These are phyloP conservation scores for Trichoplax adhaerens DNA, from an alignment of 37 sponge, comb jelly and placozoan genomes.

Conservation along the genomic window DNA sequence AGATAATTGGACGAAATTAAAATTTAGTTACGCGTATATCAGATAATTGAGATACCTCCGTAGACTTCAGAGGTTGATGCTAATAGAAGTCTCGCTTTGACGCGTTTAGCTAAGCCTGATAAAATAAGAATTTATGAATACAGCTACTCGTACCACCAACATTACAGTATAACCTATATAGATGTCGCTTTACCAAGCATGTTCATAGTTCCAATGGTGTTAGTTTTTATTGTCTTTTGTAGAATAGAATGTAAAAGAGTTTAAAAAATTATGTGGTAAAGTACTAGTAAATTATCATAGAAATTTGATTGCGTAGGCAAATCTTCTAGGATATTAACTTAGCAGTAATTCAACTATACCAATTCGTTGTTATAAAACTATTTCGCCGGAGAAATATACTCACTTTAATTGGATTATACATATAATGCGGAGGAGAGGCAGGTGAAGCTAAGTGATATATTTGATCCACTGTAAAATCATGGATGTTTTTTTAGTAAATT, in stretches of 20 bases:
- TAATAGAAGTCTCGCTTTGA: slow-evolving; percentile 50
- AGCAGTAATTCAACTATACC: too few relatives aligned
- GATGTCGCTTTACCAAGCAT: slow-evolving; percentile 39
- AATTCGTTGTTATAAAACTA: too few relatives aligned
- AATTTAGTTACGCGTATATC: neutral
- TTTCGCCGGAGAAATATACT: neutral
- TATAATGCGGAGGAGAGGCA: slow-evolving; percentile 89
- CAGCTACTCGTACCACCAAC: too few relatives aligned
- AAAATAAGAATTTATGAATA: neutral
- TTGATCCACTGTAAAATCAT: slow-evolving; percentile 45
- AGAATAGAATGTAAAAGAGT: neutral
- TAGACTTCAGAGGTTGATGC: slow-evolving; percentile 93
- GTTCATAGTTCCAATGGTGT: slow-evolving; percentile 78
- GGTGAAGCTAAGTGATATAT: slow-evolving; percentile 93
- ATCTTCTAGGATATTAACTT: too few relatives aligned
- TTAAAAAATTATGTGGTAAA: too few relatives aligned
- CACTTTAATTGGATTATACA: slow-evolving; percentile 79
- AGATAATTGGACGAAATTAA: slow-evolving; percentile 2
- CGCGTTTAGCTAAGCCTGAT: slow-evolving; percentile 65
- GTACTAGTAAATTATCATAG: too few relatives aligned
- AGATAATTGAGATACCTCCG: slow-evolving; percentile 31
- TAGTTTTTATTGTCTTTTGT: slow-evolving; percentile 17
- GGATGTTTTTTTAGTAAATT: too few relatives aligned
- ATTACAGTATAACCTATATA: neutral
- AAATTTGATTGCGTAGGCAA: too few relatives aligned